These are phyloP conservation scores for Chlamydotis undulata DNA, from an alignment of 2,113 vertebrate species.

Conservation along the genomic window DNA sequence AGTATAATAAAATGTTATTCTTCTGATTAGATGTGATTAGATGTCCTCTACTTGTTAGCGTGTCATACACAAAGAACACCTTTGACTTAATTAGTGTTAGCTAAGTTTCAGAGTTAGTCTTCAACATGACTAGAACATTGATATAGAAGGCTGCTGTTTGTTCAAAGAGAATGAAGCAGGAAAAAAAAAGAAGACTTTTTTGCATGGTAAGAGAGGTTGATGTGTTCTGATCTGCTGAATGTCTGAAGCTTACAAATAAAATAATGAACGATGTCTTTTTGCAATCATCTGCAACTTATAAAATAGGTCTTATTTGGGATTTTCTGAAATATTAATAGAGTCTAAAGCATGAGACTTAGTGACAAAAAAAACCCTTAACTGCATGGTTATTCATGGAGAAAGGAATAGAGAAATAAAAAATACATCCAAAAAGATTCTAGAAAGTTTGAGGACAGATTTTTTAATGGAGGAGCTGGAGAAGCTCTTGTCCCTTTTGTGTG, in stretches of 20 bases:
- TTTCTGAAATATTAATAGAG: neutral
- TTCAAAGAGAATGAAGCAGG: neutral
- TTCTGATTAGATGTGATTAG: too few species aligned
- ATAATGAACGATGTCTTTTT: neutral
- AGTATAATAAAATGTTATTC: too few species aligned
- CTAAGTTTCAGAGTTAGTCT: too few species aligned
- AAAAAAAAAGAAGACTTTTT: neutral
- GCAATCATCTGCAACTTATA: neutral
- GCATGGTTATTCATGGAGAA: neutral
- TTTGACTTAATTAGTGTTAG: too few species aligned
- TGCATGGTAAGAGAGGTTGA: neutral
- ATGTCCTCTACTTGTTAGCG: too few species aligned
- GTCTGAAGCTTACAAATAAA: neutral
- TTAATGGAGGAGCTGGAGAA: neutral
- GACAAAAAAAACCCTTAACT: neutral
- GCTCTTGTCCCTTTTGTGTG: neutral
- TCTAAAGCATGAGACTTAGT: neutral
- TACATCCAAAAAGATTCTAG: neutral
- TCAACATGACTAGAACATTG: neutral
- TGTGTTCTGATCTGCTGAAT: neutral
- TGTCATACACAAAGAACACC: too few species aligned
- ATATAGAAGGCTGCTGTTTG: neutral
- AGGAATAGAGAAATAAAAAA: neutral
- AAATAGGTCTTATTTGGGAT: neutral
- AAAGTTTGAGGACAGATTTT: neutral